phyloP scores from a whole-genome alignment of 2,113 vertebrate genomes.

The Bostrychus sinensis region DNA sequence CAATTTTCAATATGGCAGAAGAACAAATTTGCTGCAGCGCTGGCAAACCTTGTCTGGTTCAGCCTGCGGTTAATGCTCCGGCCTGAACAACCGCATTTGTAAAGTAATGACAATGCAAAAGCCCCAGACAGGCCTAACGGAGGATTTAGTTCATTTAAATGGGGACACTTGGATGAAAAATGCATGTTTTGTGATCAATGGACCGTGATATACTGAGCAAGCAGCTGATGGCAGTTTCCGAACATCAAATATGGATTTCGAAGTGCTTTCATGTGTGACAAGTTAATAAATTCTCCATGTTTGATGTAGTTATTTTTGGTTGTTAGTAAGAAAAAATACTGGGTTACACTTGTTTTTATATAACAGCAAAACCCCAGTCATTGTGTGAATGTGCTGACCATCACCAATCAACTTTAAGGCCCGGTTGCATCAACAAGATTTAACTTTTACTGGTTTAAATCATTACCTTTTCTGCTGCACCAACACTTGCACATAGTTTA shows the following conservation, averaged over 20 bases:
- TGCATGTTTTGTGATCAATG: not conserved
- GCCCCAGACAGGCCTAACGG: not conserved
- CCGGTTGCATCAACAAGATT: too few species aligned
- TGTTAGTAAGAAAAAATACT: not conserved
- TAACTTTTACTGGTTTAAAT: too few species aligned
- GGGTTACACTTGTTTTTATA: not conserved
- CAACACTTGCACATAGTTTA: too few species aligned
- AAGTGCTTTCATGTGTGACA: not conserved
- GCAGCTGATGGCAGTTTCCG: not conserved
- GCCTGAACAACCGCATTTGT: constrained; percentile 16
- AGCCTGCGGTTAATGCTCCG: constrained; percentile 8
- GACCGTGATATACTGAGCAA: not conserved
- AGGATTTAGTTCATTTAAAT: constrained; percentile 19
- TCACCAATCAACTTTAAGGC: too few species aligned
- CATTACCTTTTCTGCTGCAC: too few species aligned
- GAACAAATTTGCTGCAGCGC: constrained; percentile 28
- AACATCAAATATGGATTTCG: not conserved
- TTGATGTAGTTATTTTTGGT: not conserved
- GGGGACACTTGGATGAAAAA: not conserved
- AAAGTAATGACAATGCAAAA: constrained; percentile 3
- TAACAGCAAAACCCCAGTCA: too few species aligned
- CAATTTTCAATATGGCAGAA: constrained; percentile 35
- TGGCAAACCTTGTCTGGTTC: not conserved
- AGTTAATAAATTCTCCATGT: not conserved
- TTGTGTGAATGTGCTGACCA: too few species aligned